Base-by-base conservation (phyloP, 2,888 invertebrate species). In the Encarsia formosa region DNA sequence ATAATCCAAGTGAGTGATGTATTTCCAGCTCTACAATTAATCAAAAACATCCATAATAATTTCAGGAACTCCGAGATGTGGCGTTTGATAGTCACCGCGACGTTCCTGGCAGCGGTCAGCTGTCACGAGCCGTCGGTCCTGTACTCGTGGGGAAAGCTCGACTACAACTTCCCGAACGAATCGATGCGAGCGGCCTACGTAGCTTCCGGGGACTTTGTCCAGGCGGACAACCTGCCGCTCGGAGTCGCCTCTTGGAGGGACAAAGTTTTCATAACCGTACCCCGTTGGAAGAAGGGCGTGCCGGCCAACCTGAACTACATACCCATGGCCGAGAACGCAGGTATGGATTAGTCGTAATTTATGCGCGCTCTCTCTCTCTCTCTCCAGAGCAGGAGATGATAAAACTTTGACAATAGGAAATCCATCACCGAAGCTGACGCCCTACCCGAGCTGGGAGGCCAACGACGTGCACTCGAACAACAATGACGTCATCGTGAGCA, bases 401-500 rank as follows among this genome's bases (percentile, higher is more conserved):
- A 13, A 29, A 34, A 34, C 15, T 23, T 23, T 39, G 39, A 20
- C 18, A 19, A 24, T 6, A 38, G 29, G 32, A 34, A 56, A 53
- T 23, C 32, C 85, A 72, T 89, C 91, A 61, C 86, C 88, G 20
- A 74, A 75, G 11, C 70, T 91, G 23, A 83, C 77, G 43, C 89
- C 91, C 0, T 91, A 90, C 67, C 91, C 91, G 4, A 82, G 81
- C 59, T 85, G 85, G 78, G 79, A 85, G 62, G 85, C 88, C 18
- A 94, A 94, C 70, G 83, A 85, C 37, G 79, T 95, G 41, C 83
- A 66, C 2, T 75, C 74, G 60, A 66, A 73, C 0, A 66, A 67
- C 26, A 79, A 85, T 56, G 79, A 79, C 49, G 81, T 82, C 1
- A 81, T 88, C 37, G 76, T 87, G 44, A 89, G 86, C 3, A 85